phyloP scores from a whole-genome alignment of 2,888 invertebrate genomes.

The Fabriciana adippe region DNA sequence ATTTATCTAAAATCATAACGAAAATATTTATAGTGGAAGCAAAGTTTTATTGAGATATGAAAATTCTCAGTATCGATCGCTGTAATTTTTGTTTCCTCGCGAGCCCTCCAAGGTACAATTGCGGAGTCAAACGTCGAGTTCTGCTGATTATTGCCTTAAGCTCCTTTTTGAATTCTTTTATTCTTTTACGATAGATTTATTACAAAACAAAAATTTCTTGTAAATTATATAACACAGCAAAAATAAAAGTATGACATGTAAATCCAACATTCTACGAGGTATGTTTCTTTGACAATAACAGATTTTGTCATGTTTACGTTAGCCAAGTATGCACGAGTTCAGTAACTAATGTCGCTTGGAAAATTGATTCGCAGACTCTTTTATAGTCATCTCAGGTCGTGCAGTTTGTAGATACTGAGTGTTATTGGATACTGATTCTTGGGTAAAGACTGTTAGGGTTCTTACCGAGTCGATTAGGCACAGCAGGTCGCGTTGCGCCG shows the following conservation, averaged over 20 bases:
- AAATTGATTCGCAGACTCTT: constrained; percentile 41
- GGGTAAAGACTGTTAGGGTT: constrained; percentile 26
- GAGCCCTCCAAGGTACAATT: constrained; percentile 57
- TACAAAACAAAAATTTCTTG: constrained; percentile 31
- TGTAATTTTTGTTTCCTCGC: constrained; percentile 44
- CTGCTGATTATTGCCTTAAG: constrained; percentile 61
- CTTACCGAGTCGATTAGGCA: constrained; percentile 12
- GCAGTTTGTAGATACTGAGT: constrained; percentile 24
- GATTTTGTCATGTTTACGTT: constrained; percentile 37
- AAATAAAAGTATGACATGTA: not conserved
- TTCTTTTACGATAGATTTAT: constrained; percentile 45
- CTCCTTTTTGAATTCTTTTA: constrained; percentile 47
- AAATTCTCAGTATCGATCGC: constrained; percentile 50
- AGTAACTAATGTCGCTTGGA: constrained; percentile 37
- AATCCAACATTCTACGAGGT: constrained; percentile 9
- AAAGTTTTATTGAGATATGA: constrained; percentile 48
- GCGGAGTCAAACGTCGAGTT: constrained; percentile 55
- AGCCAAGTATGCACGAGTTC: constrained; percentile 36
- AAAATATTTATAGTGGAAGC: constrained; percentile 21
- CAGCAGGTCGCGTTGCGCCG: constrained; percentile 27
- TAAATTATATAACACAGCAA: not conserved
- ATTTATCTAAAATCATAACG: not conserved
- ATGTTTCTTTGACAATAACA: constrained; percentile 34
- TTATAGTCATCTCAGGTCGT: constrained; percentile 36
- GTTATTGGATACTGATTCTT: constrained; percentile 31